Percentiles rank a stretch among this genome's conserved stretches.
Evolutionary conservation across 2,113 vertebrate species (phyloP).

Genomic region (Toxotes jaculatrix): DNA sequence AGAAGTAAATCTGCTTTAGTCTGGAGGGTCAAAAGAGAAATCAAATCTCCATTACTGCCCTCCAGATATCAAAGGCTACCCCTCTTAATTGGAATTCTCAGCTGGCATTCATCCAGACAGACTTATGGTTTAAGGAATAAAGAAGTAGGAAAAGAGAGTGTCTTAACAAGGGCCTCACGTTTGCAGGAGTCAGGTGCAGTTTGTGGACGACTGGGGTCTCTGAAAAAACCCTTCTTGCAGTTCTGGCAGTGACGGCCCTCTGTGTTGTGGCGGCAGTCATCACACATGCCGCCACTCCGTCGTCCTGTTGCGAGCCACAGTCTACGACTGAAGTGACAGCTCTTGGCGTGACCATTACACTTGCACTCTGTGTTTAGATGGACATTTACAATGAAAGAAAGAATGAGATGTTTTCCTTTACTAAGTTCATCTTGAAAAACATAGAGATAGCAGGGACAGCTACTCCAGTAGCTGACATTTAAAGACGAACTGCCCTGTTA

Average conservation of each 20-base stretch:
- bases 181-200: constrained; percentile 91
- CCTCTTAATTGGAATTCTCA: constrained; percentile 46
- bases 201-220: constrained; percentile 86
- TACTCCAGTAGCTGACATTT: constrained; percentile 2
- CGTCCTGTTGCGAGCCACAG: constrained; percentile 89
- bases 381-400: constrained; percentile 8
- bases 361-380: constrained; percentile 87
- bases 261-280: constrained; percentile 90
- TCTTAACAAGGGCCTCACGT: constrained; percentile 81
- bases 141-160: not conserved
- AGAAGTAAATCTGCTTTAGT: constrained; percentile 48
- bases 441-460: not conserved
- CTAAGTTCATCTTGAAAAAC: not conserved
- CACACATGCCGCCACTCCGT: constrained; percentile 90
- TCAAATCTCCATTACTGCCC: constrained; percentile 32
- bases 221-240: constrained; percentile 92
- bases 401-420: not conserved
- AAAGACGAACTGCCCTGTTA: constrained; percentile 23
- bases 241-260: constrained; percentile 92
- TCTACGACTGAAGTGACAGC: constrained; percentile 90
- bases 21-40: constrained; percentile 25
- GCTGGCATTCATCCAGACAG: constrained; percentile 37
- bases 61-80: constrained; percentile 50
- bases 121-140: constrained; percentile 15
- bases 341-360: constrained; percentile 90